Evolutionary conservation across 2,113 vertebrate genomes (phyloP).

Genomic region (Rhinopomastus cyanomelas): DNA sequence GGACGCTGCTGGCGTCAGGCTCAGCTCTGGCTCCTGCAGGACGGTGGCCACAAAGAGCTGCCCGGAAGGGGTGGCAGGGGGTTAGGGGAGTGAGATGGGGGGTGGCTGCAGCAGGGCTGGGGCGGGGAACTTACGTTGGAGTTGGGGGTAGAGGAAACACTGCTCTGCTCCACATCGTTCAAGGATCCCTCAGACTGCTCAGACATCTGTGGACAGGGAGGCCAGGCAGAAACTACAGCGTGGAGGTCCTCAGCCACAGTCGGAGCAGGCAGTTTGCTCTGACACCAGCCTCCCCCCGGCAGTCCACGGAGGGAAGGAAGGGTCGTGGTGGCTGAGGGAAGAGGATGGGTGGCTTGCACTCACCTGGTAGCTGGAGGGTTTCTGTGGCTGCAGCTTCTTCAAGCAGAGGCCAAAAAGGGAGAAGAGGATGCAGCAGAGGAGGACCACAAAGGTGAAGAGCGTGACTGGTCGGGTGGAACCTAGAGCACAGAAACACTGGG

Average conservation of each 20-base stretch:
- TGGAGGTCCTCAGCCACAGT: not conserved
- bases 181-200: constrained; percentile 84
- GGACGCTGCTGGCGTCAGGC: constrained; percentile 89
- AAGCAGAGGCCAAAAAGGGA: constrained; percentile 84
- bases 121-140: constrained; percentile 81
- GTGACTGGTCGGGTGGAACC: constrained; percentile 85
- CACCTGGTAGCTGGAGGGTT: constrained; percentile 85
- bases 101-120: not conserved
- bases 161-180: constrained; percentile 84
- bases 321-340: not conserved
- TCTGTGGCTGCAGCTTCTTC: constrained; percentile 81
- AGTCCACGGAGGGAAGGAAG: not conserved
- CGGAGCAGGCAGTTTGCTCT: not conserved
- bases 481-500: constrained; percentile 60
- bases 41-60: constrained; percentile 95
- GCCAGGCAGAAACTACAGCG: accelerated
- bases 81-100: not conserved
- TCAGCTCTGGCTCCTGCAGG: constrained; percentile 90
- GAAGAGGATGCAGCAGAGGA: constrained; percentile 80
- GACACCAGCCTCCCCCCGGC: not conserved
- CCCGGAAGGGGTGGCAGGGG: not conserved
- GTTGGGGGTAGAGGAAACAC: constrained; percentile 86
- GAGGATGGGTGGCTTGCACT: not conserved
- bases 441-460: constrained; percentile 84
- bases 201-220: constrained; percentile 78